Conservation (phyloP, 2,113 vertebrate genomes). For the Callipepla squamata region DNA sequence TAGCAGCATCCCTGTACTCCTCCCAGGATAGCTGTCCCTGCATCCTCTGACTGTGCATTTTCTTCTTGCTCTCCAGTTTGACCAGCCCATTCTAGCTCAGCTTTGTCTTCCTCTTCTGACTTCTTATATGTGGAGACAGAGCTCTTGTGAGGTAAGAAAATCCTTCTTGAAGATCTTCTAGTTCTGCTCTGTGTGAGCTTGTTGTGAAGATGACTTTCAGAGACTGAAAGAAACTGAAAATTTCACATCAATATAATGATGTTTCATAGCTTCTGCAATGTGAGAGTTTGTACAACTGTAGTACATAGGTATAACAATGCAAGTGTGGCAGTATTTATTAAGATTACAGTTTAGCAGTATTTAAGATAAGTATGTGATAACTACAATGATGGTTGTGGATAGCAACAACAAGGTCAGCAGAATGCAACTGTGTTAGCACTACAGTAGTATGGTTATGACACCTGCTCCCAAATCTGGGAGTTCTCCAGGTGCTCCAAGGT, state of each 20-base stretch:
- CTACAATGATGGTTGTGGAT: not conserved
- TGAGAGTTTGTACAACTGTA: not conserved
- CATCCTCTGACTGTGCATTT: no score
- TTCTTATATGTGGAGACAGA: no score
- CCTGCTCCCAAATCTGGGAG: not conserved
- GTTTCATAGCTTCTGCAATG: not conserved
- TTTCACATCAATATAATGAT: not conserved
- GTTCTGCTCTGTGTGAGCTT: no score
- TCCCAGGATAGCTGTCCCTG: no score
- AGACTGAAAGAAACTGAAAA: not conserved
- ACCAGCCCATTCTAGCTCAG: no score
- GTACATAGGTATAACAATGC: not conserved
- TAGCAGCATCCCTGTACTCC: no score
- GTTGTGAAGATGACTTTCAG: not conserved
- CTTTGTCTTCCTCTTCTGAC: no score
- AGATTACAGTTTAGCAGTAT: not conserved
- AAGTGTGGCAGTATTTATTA: not conserved
- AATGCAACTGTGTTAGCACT: not conserved
- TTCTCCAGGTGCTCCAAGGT: not conserved
- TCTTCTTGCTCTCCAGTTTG: no score
- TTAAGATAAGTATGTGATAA: not conserved
- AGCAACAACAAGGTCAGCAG: not conserved
- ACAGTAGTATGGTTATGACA: not conserved
- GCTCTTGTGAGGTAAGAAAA: no score
- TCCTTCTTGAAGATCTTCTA: no score